These are phyloP conservation scores for Amphipoea oculea DNA, from an alignment of 2,888 invertebrate genomes.

Conservation along the genomic window DNA sequence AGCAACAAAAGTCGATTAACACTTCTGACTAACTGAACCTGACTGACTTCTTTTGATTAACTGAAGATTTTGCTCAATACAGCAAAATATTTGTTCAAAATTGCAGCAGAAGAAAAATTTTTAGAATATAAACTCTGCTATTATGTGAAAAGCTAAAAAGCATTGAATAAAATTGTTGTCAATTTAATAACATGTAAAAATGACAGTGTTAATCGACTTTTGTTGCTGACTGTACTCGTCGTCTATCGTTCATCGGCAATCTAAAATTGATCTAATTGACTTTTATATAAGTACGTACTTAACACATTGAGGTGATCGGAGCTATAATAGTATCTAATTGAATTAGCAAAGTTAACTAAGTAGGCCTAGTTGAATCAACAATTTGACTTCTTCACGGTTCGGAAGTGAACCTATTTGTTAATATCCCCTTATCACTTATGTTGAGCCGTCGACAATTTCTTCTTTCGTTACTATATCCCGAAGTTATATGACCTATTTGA, in stretches of 20 bases:
- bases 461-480: background rate
- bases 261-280: slow-evolving; percentile 19
- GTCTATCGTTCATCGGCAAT: background rate
- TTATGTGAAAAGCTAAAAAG: too few species aligned
- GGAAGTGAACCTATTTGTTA: background rate
- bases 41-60: too few species aligned
- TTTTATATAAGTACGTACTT: background rate
- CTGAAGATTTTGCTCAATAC: too few species aligned
- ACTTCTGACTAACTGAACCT: too few species aligned
- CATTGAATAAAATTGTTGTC: too few species aligned
- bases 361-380: background rate
- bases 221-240: background rate
- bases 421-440: background rate
- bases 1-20: too few species aligned
- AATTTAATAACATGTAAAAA: too few species aligned
- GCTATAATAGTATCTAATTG: background rate
- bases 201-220: too few species aligned
- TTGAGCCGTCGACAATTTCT: background rate
- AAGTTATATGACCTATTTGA: background rate
- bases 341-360: slow-evolving; percentile 14
- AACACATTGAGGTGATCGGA: background rate
- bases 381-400: background rate
- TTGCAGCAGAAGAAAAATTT: too few species aligned
- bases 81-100: too few species aligned
- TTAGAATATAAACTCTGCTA: too few species aligned